Conservation (phyloP, 2,113 vertebrate species). For the Datnioides undecimradiatus region DNA sequence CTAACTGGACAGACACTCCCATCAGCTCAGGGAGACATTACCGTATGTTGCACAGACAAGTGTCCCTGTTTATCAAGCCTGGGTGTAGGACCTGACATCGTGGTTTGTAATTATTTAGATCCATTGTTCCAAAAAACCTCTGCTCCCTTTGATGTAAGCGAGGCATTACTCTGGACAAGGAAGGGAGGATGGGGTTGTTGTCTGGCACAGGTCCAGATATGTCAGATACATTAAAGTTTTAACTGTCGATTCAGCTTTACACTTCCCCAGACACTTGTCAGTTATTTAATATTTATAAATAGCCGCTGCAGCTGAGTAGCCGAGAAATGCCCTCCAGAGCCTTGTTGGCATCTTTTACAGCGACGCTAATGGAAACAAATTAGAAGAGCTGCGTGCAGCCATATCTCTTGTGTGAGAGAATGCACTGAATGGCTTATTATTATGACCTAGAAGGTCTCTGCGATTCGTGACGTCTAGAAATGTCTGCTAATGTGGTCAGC, state of each 20-base stretch:
- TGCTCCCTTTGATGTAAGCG: background rate
- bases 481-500: background rate
- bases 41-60: background rate
- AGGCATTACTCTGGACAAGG: background rate
- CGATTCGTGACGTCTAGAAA: background rate
- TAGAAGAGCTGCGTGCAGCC: background rate
- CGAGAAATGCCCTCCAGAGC: constrained; percentile 47
- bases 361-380: constrained; percentile 49
- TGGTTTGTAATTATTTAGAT: constrained; percentile 33
- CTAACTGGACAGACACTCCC: constrained; percentile 17
- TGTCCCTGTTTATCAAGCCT: background rate
- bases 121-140: background rate
- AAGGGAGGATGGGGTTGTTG: background rate
- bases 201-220: constrained; percentile 21
- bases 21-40: constrained; percentile 29
- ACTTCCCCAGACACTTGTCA: constrained; percentile 32
- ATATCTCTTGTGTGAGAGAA: constrained; percentile 27
- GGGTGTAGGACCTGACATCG: background rate
- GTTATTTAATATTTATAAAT: constrained; percentile 66
- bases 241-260: constrained; percentile 22
- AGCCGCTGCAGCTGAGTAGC: constrained; percentile 32
- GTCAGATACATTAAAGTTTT: constrained; percentile 39
- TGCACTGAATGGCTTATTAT: constrained; percentile 24
- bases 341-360: constrained; percentile 38
- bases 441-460: background rate